phyloP scores from a whole-genome alignment of 2,113 vertebrate species.

The Nipponia nippon region DNA sequence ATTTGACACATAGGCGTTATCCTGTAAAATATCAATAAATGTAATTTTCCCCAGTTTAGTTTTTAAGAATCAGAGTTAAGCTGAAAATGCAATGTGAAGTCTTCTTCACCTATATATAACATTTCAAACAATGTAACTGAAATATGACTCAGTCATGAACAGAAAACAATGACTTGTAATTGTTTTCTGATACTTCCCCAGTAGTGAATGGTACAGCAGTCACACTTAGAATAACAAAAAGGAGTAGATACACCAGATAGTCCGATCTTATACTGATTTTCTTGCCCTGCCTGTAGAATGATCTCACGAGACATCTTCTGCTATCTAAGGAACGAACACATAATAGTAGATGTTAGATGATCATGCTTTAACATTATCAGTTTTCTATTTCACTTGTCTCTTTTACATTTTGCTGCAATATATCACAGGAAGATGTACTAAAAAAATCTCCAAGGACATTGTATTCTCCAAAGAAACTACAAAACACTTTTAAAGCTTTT shows the following conservation, averaged over 20 bases:
- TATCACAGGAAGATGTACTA: background rate
- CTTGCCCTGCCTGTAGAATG: background rate
- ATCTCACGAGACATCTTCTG: background rate
- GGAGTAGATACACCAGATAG: background rate
- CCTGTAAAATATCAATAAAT: background rate
- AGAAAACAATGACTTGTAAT: background rate
- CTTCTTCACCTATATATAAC: background rate
- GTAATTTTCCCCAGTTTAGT: background rate
- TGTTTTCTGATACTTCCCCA: background rate
- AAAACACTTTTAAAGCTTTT: background rate
- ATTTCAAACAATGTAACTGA: background rate
- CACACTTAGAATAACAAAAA: background rate
- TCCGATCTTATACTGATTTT: background rate
- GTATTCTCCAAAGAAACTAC: background rate
- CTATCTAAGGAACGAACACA: background rate
- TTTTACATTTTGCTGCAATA: background rate
- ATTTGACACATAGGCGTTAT: background rate
- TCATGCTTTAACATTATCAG: background rate
- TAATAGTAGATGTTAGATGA: background rate
- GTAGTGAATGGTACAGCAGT: background rate
- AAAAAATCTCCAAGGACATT: background rate
- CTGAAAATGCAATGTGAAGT: background rate
- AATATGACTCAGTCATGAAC: background rate
- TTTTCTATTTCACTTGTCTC: background rate
- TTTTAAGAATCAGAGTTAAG: background rate